phyloP scores from a whole-genome alignment of 1,140 invertebrate genomes.

The Odontomachus brunneus region DNA sequence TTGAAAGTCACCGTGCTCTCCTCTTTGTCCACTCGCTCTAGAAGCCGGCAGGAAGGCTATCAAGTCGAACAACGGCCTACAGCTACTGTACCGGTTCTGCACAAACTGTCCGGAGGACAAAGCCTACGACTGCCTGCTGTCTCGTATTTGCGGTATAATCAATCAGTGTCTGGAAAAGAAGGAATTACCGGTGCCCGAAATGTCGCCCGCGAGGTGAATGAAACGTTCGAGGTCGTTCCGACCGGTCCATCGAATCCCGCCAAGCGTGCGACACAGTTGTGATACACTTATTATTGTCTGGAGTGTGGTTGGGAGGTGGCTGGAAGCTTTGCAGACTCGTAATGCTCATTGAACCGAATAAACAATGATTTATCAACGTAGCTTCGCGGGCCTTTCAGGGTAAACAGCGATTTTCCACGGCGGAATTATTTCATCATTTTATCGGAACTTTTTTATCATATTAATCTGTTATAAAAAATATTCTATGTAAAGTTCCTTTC shows the following conservation, averaged over 20 bases:
- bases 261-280: background rate
- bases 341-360: too few species aligned
- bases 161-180: slow-evolving; percentile 88
- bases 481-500: too few species aligned
- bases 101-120: slow-evolving; percentile 88
- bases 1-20: slow-evolving; percentile 10
- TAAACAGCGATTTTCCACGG: background rate
- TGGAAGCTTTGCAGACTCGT: too few species aligned
- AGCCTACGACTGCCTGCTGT: slow-evolving; percentile 87
- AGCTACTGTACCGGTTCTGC: slow-evolving; percentile 88
- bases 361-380: too few species aligned
- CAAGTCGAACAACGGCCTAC: slow-evolving; percentile 87
- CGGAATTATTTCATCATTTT: too few species aligned
- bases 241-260: background rate
- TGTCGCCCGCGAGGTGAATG: slow-evolving; percentile 84
- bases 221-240: slow-evolving; percentile 53
- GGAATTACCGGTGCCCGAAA: slow-evolving; percentile 87
- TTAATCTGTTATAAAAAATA: too few species aligned
- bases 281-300: background rate
- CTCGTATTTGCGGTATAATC: slow-evolving; percentile 88
- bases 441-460: too few species aligned
- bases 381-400: background rate
- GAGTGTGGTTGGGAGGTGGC: too few species aligned
- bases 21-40: slow-evolving; percentile 76
- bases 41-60: slow-evolving; percentile 87